Evolutionary conservation across 30 jellyfish, hydroid and myxozoan genomes (phyloP).

Genomic region (Hydractinia symbiolongicarpus): DNA sequence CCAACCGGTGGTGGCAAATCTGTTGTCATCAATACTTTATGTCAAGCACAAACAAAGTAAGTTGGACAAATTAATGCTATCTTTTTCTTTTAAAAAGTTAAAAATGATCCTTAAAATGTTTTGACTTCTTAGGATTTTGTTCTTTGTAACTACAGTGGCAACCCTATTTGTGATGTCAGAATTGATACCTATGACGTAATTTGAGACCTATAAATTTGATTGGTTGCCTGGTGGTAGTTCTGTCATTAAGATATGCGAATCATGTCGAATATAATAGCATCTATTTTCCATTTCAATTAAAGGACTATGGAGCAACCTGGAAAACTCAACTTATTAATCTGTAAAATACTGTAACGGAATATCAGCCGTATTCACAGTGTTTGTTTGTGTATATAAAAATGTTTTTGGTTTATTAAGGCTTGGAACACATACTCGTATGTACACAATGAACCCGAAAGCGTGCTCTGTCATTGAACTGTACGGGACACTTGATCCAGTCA

Average conservation of each 20-base stretch:
- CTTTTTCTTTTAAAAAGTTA: not conserved
- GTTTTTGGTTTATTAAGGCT: conserved; percentile 39
- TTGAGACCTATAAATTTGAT: too few relatives aligned
- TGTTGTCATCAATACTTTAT: conserved; percentile 91
- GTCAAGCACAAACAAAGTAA: conserved; percentile 97
- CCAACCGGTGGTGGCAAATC: conserved; percentile 99
- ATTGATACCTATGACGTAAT: too few relatives aligned
- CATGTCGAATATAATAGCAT: too few relatives aligned
- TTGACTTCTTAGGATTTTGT: not conserved
- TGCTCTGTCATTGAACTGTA: conserved; percentile 95
- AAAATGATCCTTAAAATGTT: not conserved
- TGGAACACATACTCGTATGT: conserved; percentile 73
- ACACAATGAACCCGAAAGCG: conserved; percentile 95
- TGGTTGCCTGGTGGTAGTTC: too few relatives aligned
- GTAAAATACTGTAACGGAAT: too few relatives aligned
- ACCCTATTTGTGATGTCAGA: not conserved
- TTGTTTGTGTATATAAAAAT: too few relatives aligned
- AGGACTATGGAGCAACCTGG: too few relatives aligned
- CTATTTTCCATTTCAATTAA: too few relatives aligned
- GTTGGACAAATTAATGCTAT: not conserved
- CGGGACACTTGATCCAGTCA: conserved; percentile 96
- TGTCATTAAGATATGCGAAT: too few relatives aligned
- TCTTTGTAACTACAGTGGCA: not conserved
- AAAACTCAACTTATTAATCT: too few relatives aligned
- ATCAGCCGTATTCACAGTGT: too few relatives aligned